A percentile compares a stretch with the other conserved stretches of the same genome.
These are phyloP conservation scores for Caenorhabditis sp. DNA, from an alignment of 2,888 invertebrate species.

Conservation along the genomic window DNA sequence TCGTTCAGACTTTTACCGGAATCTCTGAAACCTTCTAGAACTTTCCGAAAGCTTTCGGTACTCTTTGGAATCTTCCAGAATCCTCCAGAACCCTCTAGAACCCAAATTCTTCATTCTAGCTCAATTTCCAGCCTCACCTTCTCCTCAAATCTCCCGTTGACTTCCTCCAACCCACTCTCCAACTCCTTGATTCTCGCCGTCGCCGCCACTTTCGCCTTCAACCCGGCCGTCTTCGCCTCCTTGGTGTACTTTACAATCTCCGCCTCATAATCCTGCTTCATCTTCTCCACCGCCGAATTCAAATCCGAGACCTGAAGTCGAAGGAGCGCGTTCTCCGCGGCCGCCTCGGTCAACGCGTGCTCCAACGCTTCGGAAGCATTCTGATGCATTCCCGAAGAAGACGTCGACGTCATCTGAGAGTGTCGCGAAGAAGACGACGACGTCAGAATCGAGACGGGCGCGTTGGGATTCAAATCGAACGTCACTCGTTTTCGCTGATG, in stretches of 20 bases:
- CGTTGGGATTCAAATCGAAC: slow-evolving; percentile 74
- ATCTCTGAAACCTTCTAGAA: too few relatives aligned
- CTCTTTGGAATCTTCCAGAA: too few relatives aligned
- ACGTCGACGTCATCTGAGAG: background rate
- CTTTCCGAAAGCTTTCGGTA: too few relatives aligned
- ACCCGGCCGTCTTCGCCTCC: slow-evolving; percentile 75
- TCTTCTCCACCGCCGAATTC: slow-evolving; percentile 51
- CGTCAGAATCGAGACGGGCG: background rate
- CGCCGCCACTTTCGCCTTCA: slow-evolving; percentile 77
- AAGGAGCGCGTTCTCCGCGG: slow-evolving; percentile 56
- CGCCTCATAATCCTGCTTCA: slow-evolving; percentile 71
- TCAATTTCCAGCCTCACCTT: slow-evolving; percentile 46
- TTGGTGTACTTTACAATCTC: slow-evolving; percentile 70
- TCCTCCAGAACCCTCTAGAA: background rate
- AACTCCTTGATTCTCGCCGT: slow-evolving; percentile 80
- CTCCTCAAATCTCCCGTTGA: slow-evolving; percentile 50
- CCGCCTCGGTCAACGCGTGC: slow-evolving; percentile 53
- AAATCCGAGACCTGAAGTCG: slow-evolving; percentile 50
- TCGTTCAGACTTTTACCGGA: too few relatives aligned
- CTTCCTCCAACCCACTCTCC: slow-evolving; percentile 71
- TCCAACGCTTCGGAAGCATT: slow-evolving; percentile 32
- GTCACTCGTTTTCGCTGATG: slow-evolving; percentile 78
- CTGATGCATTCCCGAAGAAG: slow-evolving; percentile 1
- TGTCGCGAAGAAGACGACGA: background rate
- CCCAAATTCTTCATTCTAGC: background rate